Conservation (phyloP, 1,140 invertebrate species). For the Diuraphis noxia region DNA sequence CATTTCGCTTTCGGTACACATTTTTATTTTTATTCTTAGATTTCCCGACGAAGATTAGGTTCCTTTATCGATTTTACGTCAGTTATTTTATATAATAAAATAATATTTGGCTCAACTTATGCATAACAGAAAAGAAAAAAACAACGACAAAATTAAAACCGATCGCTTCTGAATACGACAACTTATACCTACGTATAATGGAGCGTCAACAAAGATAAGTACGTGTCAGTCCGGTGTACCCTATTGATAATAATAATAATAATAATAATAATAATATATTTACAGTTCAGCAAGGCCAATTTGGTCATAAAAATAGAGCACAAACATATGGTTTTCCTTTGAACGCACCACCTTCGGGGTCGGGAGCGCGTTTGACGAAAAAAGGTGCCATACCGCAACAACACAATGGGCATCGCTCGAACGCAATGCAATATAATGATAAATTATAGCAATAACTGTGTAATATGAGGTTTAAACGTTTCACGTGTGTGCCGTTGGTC, state of each 20-base stretch:
- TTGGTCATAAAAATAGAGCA: background rate
- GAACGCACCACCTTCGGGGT: too few relatives aligned
- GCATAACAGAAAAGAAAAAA: background rate
- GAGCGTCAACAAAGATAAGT: background rate
- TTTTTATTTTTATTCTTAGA: constrained; percentile 31
- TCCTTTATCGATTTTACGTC: background rate
- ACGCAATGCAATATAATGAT: background rate
- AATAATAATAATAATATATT: constrained; percentile 9
- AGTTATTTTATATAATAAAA: background rate
- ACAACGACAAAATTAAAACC: background rate
- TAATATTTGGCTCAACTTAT: background rate
- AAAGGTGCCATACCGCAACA: background rate
- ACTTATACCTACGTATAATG: background rate
- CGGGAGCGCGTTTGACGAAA: background rate
- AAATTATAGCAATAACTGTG: background rate
- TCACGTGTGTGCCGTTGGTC: background rate
- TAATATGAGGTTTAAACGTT: background rate
- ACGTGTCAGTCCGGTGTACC: background rate
- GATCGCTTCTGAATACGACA: too few relatives aligned
- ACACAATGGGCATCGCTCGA: background rate
- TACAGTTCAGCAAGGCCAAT: background rate
- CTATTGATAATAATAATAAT: background rate
- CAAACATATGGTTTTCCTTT: background rate
- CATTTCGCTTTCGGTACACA: background rate
- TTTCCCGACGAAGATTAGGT: background rate